Base-by-base conservation (phyloP, 2,888 invertebrate species). In the Stenurella melanura region DNA sequence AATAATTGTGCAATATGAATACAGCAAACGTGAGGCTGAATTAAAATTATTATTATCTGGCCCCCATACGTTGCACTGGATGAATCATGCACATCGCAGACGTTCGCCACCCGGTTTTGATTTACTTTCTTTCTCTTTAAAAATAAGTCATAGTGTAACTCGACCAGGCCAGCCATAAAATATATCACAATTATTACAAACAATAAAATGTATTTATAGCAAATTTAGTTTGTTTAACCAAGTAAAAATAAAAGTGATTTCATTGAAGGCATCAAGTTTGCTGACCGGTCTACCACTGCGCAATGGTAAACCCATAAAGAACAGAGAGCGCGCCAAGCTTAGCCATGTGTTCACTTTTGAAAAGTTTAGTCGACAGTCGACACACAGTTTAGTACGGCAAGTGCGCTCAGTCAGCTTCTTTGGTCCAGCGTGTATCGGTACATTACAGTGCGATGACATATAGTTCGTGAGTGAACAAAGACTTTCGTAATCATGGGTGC, bases 331-430 rank as follows among this genome's bases (percentile, higher is more conserved):
- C 79, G 79, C 73, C 73, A 80, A 80, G 70, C 73, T 78, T 68
- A 56, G 68, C 79, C 78, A 80, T 80, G 79, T 80, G 79, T 80
- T 80, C 78, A 66, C 78, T 76, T 80, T 80, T 80, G 78, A 80
- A 80, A 80, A 80, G 79, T 80, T 80, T 70, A 60, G 58, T 34
- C 70, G 76, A 69, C 73, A 58, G 74, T 74, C 74, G 77, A 77
- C 72, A 74, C 77, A 77, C 74, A 64, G 69, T 74, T 69, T 72
- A 57, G 69, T 72, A 71, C 61, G 68, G 77, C 63, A 74, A 74
- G 64, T 74, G 66, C 77, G 74, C 69, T 70, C 76, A 77, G 79
- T 77, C 79, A 79, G 79, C 79, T 71, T 79, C 79, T 73, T 76
- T 75, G 76, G 76, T 74, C 78, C 71, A 79, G 75, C 66, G 73